These are phyloP conservation scores for Archilochus colubris DNA, from an alignment of 2,113 vertebrate genomes.

Conservation along the genomic window DNA sequence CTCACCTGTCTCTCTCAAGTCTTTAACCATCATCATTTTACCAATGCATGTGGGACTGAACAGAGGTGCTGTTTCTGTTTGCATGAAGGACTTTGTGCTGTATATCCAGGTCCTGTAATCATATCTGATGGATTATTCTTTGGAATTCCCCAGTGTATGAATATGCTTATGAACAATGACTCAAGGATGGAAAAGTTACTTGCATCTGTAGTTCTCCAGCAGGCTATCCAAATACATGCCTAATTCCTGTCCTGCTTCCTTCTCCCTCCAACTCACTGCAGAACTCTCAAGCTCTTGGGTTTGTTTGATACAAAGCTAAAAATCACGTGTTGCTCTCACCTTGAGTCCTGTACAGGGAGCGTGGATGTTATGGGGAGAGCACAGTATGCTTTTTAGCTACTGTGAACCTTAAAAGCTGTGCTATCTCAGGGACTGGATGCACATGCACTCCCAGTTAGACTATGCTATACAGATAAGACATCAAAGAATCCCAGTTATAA, in stretches of 20 bases:
- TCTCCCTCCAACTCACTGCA: neutral
- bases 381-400: neutral
- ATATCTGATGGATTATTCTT: neutral
- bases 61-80: neutral
- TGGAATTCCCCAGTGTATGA: neutral
- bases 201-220: neutral
- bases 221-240: neutral
- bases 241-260: neutral
- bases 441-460: neutral
- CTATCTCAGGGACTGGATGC: neutral
- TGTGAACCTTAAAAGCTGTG: neutral
- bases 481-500: neutral
- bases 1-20: neutral
- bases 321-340: fast-evolving
- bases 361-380: neutral
- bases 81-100: neutral
- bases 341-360: neutral
- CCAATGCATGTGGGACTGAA: neutral
- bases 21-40: neutral
- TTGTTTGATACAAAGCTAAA: neutral
- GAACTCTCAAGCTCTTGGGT: neutral
- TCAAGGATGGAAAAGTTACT: neutral
- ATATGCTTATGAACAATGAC: neutral
- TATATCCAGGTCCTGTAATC: neutral
- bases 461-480: neutral